A percentile compares a stretch with the other conserved stretches of the same genome.
Evolutionary conservation across 2,888 invertebrate species (phyloP).

Genomic region (Anarsia innoxiella): DNA sequence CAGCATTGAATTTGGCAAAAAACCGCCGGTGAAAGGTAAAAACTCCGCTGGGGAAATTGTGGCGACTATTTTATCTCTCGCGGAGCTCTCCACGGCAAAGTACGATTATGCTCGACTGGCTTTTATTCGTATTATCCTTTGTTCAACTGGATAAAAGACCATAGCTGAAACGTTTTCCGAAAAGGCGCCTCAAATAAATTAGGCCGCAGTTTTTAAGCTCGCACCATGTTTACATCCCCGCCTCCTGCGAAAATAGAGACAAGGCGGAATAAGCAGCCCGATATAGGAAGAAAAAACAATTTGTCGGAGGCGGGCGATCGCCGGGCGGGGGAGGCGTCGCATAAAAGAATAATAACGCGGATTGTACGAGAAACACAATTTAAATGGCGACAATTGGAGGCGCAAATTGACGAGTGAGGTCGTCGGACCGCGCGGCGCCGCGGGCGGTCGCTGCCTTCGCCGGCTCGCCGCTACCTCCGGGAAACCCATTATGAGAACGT

Average conservation of each 20-base stretch:
- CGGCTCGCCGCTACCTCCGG: conserved; percentile 31
- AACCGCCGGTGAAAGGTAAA: conserved; percentile 42
- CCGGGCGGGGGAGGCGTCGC: conserved; percentile 25
- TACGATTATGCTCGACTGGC: conserved; percentile 61
- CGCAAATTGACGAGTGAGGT: conserved; percentile 37
- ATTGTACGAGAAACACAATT: conserved; percentile 59
- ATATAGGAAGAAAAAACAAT: conserved; percentile 43
- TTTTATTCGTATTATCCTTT: conserved; percentile 65
- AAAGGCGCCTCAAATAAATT: conserved; percentile 60
- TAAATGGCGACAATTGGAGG: conserved; percentile 58
- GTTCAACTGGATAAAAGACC: conserved; percentile 60
- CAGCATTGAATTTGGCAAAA: conserved; percentile 49
- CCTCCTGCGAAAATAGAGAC: conserved; percentile 50
- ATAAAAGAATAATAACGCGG: conserved; percentile 59
- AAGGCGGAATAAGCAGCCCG: conserved; percentile 38
- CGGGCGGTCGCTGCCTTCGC: conserved; percentile 38
- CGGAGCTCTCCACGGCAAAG: conserved; percentile 44
- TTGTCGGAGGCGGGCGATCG: conserved; percentile 30
- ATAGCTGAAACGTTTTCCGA: conserved; percentile 51
- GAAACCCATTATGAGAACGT: conserved; percentile 58
- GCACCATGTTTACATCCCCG: conserved; percentile 46
- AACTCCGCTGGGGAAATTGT: conserved; percentile 52
- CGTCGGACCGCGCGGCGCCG: conserved; percentile 29
- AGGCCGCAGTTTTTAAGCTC: conserved; percentile 53
- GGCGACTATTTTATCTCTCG: conserved; percentile 56